Conservation (phyloP, 2,888 invertebrate species). For the Lithophane socia region DNA sequence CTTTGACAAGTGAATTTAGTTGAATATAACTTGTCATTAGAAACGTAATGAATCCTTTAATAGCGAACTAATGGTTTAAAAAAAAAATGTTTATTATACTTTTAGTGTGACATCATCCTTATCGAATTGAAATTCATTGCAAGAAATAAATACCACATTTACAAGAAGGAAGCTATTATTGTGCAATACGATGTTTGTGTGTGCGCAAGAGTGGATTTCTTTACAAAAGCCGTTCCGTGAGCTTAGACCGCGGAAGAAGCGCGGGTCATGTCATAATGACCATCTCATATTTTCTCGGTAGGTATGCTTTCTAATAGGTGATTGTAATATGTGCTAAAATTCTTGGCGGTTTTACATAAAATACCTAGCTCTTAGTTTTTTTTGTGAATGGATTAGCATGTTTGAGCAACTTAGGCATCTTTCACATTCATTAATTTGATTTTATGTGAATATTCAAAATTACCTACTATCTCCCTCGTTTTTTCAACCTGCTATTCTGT, state of each 20-base stretch:
- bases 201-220: constrained; percentile 55
- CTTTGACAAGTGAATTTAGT: not conserved
- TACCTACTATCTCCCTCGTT: not conserved
- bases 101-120: constrained; percentile 41
- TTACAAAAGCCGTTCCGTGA: constrained; percentile 43
- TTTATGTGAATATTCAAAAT: not conserved
- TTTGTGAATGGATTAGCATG: constrained; percentile 14
- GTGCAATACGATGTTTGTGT: constrained; percentile 46
- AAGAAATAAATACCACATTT: constrained; percentile 34
- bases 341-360: constrained; percentile 37
- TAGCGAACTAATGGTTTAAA: not conserved
- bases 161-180: constrained; percentile 34
- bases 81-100: constrained; percentile 4
- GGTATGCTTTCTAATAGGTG: constrained; percentile 58
- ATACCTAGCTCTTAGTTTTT: constrained; percentile 22
- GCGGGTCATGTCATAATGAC: constrained; percentile 57
- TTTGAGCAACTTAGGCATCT: not conserved
- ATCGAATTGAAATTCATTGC: constrained; percentile 39
- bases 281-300: constrained; percentile 55
- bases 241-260: constrained; percentile 54
- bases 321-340: constrained; percentile 48
- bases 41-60: not conserved
- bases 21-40: not conserved
- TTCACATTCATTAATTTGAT: not conserved
- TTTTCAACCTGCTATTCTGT: not conserved